A percentile compares a stretch with the other conserved stretches of the same genome.
Evolutionary conservation across 2,888 invertebrate species (phyloP).

Genomic region (Cordilura impudica): DNA sequence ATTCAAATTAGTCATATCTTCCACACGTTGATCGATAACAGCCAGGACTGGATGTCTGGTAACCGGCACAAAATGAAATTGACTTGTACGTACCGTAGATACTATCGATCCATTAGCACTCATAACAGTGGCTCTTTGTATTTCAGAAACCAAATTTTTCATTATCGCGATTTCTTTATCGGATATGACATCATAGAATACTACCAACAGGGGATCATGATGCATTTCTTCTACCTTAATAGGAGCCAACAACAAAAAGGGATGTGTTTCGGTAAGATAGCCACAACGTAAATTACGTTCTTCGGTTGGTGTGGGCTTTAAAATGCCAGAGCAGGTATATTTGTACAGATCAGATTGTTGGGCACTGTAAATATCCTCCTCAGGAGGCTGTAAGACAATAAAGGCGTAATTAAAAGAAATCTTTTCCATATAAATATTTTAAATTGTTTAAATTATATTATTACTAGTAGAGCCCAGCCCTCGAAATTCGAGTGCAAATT

Average conservation of each 20-base stretch:
- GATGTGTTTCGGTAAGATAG: slow-evolving; percentile 73
- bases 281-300: slow-evolving; percentile 74
- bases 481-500: too few relatives aligned
- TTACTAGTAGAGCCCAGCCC: too few relatives aligned
- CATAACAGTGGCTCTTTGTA: slow-evolving; percentile 80
- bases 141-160: slow-evolving; percentile 79
- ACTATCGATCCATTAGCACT: slow-evolving; percentile 79
- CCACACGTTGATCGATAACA: slow-evolving; percentile 79
- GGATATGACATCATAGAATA: slow-evolving; percentile 81
- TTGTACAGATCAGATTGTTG: slow-evolving; percentile 59
- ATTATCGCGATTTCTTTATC: slow-evolving; percentile 81
- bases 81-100: slow-evolving; percentile 68
- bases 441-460: too few relatives aligned
- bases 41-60: slow-evolving; percentile 79
- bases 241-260: slow-evolving; percentile 78
- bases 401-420: too few relatives aligned
- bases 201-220: slow-evolving; percentile 79
- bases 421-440: too few relatives aligned
- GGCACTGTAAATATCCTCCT: slow-evolving; percentile 53
- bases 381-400: slow-evolving; percentile 66
- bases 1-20: slow-evolving; percentile 80
- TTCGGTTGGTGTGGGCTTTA: slow-evolving; percentile 76
- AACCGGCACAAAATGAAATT: slow-evolving; percentile 65
- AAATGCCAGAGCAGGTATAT: slow-evolving; percentile 79
- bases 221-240: slow-evolving; percentile 79